Evolutionary conservation across 2,888 invertebrate species (phyloP).

Genomic region (Drosophila mayaguana): DNA sequence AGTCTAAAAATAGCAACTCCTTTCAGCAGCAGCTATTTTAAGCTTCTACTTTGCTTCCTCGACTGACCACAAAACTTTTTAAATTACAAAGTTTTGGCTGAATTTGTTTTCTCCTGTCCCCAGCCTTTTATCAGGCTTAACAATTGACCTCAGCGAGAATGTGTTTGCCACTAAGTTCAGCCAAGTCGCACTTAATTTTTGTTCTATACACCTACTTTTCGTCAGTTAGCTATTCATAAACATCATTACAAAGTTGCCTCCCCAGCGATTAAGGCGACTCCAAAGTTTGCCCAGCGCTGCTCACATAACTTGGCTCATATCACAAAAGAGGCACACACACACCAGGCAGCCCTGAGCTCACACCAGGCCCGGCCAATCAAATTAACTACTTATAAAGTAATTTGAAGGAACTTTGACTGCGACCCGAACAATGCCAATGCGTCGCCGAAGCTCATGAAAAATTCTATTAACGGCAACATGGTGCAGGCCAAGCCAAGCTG

Average conservation of each 20-base stretch:
- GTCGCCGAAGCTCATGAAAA: constrained; percentile 70
- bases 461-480: constrained; percentile 70
- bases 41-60: not conserved
- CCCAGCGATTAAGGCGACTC: constrained; percentile 62
- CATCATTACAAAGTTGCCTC: constrained; percentile 71
- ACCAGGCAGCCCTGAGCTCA: not conserved
- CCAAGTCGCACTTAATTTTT: constrained; percentile 33
- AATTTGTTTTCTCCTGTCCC: not conserved
- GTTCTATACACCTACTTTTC: constrained; percentile 31
- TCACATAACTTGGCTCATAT: constrained; percentile 62
- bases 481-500: constrained; percentile 1
- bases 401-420: constrained; percentile 68
- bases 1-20: not conserved
- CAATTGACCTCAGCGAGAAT: constrained; percentile 22
- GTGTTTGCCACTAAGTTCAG: constrained; percentile 27
- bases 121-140: constrained; percentile 10
- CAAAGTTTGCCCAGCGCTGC: constrained; percentile 49
- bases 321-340: constrained; percentile 9
- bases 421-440: constrained; percentile 59
- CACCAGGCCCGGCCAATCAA: constrained; percentile 60
- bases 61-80: constrained; percentile 15
- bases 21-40: not conserved
- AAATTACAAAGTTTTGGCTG: constrained; percentile 10
- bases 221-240: constrained; percentile 56
- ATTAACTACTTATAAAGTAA: constrained; percentile 79